Percentiles rank a stretch among this genome's conserved stretches.
Evolutionary conservation across 2,797 vertebrate genomes (phyloP).

Genomic region (Harpagifer antarcticus): DNA sequence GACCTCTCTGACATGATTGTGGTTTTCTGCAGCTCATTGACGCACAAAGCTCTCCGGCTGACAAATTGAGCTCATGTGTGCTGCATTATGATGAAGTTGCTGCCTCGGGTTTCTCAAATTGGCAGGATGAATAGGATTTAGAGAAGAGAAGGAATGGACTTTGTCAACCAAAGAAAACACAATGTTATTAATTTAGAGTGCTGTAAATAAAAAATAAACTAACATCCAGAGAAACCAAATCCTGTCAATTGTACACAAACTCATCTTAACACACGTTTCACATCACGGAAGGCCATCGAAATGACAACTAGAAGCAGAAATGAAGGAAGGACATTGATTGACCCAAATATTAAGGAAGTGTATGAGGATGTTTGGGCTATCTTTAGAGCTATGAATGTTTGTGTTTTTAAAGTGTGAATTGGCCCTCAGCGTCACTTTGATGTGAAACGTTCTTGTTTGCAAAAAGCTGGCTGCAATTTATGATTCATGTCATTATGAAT

Average conservation of each 20-base stretch:
- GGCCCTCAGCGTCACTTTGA: neutral
- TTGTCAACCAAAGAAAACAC: neutral
- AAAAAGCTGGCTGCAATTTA: neutral
- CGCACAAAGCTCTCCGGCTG: slow-evolving; percentile 60
- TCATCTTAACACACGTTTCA: neutral
- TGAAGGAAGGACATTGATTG: neutral
- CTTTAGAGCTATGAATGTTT: slow-evolving; percentile 21
- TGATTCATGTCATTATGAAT: neutral
- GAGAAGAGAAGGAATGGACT: neutral
- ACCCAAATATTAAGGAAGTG: slow-evolving; percentile 18
- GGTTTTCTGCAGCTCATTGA: slow-evolving; percentile 72
- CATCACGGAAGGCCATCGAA: slow-evolving; percentile 3
- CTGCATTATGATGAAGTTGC: slow-evolving; percentile 74
- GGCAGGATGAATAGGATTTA: slow-evolving; percentile 11
- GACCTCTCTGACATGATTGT: slow-evolving; percentile 72
- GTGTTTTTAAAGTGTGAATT: slow-evolving; percentile 10
- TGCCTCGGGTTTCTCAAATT: slow-evolving; percentile 36
- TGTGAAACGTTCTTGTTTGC: slow-evolving; percentile 9
- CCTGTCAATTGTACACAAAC: neutral
- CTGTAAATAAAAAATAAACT: neutral
- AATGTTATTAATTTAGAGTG: too few relatives aligned
- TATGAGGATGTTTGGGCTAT: slow-evolving; percentile 15
- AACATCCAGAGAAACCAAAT: neutral
- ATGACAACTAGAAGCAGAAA: neutral
- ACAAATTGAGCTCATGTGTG: slow-evolving; percentile 69